Base-by-base conservation (phyloP, 2,888 invertebrate species). In the Caenorhabditis sp. region DNA sequence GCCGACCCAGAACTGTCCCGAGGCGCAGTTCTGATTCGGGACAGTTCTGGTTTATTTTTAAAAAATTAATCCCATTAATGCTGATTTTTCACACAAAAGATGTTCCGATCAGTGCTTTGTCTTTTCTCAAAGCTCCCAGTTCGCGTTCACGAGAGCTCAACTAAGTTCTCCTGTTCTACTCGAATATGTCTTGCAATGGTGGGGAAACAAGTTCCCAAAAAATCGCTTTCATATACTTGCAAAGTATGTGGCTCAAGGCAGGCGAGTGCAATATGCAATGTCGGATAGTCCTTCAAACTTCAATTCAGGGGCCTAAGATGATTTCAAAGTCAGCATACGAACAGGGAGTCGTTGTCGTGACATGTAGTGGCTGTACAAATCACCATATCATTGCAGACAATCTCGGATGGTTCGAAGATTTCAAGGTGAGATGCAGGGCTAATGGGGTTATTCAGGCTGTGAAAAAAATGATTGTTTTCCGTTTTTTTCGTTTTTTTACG, bases 331-430 rank as follows among this genome's bases (percentile, higher is more conserved):
- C 68, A 1, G 85, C 88, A 2, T 88, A 88, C 77, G 85, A 86
- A 22, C 70, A 83, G 17, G 88, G 98, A 13, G 94, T 98, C 11
- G 95, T 98, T 0, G 94, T 98, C 81, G 94, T 96, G 0, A 93
- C 92, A 61, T 98, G 98, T 89, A 92, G 93, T 61, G 94, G 94
- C 0, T 97, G 97, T 89, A 90, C 92, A 48, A 96, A 94, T 89
- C 93, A 94, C 89, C 98, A 98, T 90, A 91, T 98, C 24, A 96
- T 98, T 81, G 97, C 97, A 0, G 97, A 98, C 89, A 96, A 98
- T 90, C 91, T 98, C 1, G 94, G 94, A 79, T 98, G 97, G 97
- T 98, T 97, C 89, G 91, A 93, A 0, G 94, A 95, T 88, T 79
- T 83, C 20, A 74, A 83, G 52, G 80, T 80, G 24, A 24, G 43